Evolutionary conservation across 2,797 vertebrate species (phyloP), one percentile per base, ranked within the genome.

Genomic region (Gallinago solitaria): DNA sequence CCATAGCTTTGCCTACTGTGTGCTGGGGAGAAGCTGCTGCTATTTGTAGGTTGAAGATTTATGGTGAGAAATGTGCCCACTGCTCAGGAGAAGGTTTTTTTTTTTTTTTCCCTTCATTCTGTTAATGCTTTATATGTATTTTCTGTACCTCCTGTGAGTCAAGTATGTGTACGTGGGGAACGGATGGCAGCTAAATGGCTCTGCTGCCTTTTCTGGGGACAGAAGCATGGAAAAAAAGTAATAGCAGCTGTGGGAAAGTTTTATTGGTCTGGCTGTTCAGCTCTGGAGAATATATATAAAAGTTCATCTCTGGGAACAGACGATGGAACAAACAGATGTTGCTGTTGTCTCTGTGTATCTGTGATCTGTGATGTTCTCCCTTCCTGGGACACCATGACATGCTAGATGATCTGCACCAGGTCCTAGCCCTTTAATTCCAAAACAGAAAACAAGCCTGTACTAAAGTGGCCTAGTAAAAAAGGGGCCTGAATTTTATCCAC

Each of bases 51-150:
- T 30, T 75, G 41, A 70, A 94, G 87, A 91, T 97, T 95, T 92
- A 94, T 67, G 14, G 17, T 91, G 92, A 90, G 87, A 95, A 91
- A 92, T 9, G 9, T 71, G 41, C 54, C 81, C 1, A 1, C 76
- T 92, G 90, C 73, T 91, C 64, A 60, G 59, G 24, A 78, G 68
- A 93, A 92, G 30, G 9, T 69, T 94, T 93, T 92, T 87, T 73
- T 60, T 57, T 41, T 39, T 37, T 37, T 37, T 37, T 37, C 11
- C 39, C 85, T 94, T 67, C 33, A 37, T 53, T 80, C 47, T 69
- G 4, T 57, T 86, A 35, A n/a, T 54, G 8, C 23, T 65, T 12
- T 57, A 16, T 65, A 28, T 63, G 28, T 78, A 32, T 83, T 75
- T 84, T 54, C 45, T 56, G 16, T 61, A 68, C 37, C 43, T 90